Evolutionary conservation across 2,888 invertebrate species (phyloP).

Genomic region (Troglohyphantes excavatus): DNA sequence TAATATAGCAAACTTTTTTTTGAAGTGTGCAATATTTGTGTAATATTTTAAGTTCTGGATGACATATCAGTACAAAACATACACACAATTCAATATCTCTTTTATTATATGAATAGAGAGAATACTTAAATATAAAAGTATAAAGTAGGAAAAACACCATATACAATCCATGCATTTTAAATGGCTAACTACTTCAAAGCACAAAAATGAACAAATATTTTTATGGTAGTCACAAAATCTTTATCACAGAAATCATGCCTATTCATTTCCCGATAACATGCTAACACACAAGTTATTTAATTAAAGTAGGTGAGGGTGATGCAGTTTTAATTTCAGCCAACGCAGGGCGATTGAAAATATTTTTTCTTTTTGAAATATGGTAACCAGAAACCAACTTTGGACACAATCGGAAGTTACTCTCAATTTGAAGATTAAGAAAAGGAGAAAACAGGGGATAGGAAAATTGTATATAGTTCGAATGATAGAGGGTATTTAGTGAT

Average conservation of each 20-base stretch:
- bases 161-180: constrained; percentile 44
- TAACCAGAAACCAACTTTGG: no score
- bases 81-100: neutral
- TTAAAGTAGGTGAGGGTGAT: neutral
- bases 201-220: neutral
- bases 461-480: no score
- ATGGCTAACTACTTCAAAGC: constrained; percentile 7
- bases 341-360: no score
- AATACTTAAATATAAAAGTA: constrained; percentile 40
- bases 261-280: constrained; percentile 11
- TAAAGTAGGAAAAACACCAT: constrained; percentile 34
- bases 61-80: constrained; percentile 3
- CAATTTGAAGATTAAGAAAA: no score
- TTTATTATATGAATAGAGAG: constrained; percentile 49
- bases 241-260: constrained; percentile 68
- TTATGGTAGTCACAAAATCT: constrained; percentile 16
- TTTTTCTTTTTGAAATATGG: no score
- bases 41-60: no score
- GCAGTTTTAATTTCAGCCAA: no score
- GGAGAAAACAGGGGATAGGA: no score
- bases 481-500: no score
- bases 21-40: no score
- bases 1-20: no score
- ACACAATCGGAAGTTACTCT: no score
- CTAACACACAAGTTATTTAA: neutral